These are phyloP conservation scores for Eristalinus aeneus DNA, from an alignment of 2,888 invertebrate species.

Conservation along the genomic window DNA sequence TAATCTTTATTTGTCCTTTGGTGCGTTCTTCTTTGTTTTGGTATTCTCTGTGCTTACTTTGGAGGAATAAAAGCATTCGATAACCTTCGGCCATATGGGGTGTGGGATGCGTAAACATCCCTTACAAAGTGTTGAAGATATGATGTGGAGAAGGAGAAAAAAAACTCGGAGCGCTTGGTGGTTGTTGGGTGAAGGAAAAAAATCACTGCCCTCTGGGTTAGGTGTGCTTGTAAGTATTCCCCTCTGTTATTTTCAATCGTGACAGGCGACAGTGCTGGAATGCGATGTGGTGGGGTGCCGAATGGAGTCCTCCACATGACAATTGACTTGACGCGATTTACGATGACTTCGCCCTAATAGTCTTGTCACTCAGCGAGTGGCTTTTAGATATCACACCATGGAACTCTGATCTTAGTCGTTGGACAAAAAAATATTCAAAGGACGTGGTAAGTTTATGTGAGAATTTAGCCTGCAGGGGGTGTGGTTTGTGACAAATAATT, in stretches of 20 bases:
- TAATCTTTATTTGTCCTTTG: constrained; percentile 66
- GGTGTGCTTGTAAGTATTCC: constrained; percentile 21
- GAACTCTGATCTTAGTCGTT: not conserved
- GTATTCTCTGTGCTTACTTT: constrained; percentile 33
- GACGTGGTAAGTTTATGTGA: no score
- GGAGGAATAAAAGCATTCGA: constrained; percentile 37
- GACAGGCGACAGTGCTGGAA: constrained; percentile 17
- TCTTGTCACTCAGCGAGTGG: constrained; percentile 28
- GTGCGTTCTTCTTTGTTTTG: constrained; percentile 31
- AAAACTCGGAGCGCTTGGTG: not conserved
- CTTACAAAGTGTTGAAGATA: constrained; percentile 28
- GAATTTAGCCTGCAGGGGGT: no score
- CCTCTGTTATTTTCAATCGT: constrained; percentile 40
- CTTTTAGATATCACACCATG: not conserved
- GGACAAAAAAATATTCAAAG: no score
- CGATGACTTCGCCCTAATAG: constrained; percentile 22
- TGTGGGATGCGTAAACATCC: constrained; percentile 44
- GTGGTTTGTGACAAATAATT: no score
- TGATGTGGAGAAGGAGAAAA: not conserved
- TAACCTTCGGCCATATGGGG: not conserved
- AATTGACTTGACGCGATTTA: constrained; percentile 72
- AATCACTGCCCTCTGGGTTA: constrained; percentile 32
- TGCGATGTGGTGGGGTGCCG: constrained; percentile 35
- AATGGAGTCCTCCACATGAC: constrained; percentile 50
- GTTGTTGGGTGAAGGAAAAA: not conserved